Conservation (phyloP, 2,797 vertebrate species). For the Coendou prehensilis region DNA sequence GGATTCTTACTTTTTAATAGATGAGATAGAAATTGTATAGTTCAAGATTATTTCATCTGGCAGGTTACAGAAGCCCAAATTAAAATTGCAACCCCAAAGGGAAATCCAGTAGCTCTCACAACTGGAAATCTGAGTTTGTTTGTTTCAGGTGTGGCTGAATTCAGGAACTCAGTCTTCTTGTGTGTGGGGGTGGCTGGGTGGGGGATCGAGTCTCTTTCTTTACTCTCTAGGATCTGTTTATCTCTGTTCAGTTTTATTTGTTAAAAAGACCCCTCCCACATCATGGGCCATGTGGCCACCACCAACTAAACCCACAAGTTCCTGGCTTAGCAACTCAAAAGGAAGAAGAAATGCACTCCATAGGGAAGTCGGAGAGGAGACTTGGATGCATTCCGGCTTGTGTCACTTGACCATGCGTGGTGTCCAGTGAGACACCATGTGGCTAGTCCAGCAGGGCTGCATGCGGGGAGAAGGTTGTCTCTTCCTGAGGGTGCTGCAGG, state of each 20-base stretch:
- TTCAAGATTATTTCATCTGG: conserved; percentile 25
- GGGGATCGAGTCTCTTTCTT: neutral
- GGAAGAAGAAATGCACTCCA: conserved; percentile 26
- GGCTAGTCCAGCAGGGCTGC: neutral
- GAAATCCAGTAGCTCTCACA: neutral
- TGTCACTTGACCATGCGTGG: neutral
- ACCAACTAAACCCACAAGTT: neutral
- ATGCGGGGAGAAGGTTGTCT: neutral
- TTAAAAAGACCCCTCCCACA: neutral
- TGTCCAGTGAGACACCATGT: neutral
- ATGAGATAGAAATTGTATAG: conserved; percentile 1
- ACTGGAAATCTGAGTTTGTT: neutral
- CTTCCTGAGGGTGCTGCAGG: neutral
- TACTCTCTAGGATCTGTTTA: neutral
- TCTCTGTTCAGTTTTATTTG: neutral
- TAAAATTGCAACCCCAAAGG: neutral
- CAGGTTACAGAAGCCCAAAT: conserved; percentile 2
- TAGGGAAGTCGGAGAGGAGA: neutral
- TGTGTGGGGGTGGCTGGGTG: neutral
- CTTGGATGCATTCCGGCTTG: neutral
- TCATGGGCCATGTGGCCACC: neutral
- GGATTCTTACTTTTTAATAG: neutral
- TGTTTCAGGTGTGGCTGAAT: neutral
- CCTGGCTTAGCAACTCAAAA: neutral
- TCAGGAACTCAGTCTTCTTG: neutral